Evolutionary conservation across 2,113 vertebrate genomes (phyloP).

Genomic region (Copsychus sechellarum): DNA sequence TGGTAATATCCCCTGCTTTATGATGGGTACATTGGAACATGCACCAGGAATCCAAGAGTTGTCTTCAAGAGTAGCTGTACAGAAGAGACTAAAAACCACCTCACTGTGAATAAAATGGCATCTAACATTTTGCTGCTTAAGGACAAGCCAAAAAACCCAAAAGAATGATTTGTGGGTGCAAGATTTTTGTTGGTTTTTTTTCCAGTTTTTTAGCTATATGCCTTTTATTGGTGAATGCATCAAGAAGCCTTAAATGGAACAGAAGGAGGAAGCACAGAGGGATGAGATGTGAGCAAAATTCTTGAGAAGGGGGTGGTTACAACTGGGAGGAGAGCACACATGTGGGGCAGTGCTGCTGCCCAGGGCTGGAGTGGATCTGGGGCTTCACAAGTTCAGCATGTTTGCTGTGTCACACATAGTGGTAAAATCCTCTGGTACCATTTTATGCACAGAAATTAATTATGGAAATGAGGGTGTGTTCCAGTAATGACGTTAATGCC

Average conservation of each 20-base stretch:
- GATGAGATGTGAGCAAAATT: not conserved
- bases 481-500: not conserved
- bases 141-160: not conserved
- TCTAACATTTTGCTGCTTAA: not conserved
- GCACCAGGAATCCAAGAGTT: not conserved
- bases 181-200: not conserved
- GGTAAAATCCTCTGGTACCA: not conserved
- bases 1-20: not conserved
- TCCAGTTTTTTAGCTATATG: accelerated
- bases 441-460: not conserved
- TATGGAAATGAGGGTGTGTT: not conserved
- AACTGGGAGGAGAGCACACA: not conserved
- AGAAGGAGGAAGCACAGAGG: not conserved
- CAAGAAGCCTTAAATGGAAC: not conserved
- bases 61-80: accelerated
- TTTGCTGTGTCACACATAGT: not conserved
- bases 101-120: not conserved
- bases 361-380: not conserved
- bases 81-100: not conserved
- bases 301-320: not conserved
- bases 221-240: not conserved
- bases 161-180: not conserved
- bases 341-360: not conserved
- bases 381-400: not conserved
- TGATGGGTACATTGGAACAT: accelerated